These are phyloP conservation scores for Zootoca vivipara DNA, from an alignment of 2,113 vertebrate species.

Conservation along the genomic window DNA sequence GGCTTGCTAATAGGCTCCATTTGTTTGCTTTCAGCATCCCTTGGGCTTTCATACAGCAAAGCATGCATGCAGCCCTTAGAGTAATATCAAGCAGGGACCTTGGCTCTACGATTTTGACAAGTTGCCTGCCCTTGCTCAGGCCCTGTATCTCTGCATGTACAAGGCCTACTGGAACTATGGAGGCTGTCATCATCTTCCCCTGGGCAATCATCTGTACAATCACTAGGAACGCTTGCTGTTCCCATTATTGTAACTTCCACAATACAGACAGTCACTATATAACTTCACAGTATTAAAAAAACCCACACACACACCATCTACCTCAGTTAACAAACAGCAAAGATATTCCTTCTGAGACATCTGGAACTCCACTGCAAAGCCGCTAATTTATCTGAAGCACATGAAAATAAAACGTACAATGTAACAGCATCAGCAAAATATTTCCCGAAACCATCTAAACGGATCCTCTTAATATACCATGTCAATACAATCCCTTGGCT, in stretches of 20 bases:
- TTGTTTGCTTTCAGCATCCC: not conserved
- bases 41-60: slow-evolving; percentile 36
- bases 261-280: slow-evolving; percentile 15
- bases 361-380: slow-evolving; percentile 32
- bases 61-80: slow-evolving; percentile 18
- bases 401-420: slow-evolving; percentile 2
- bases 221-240: slow-evolving; percentile 39
- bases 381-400: slow-evolving; percentile 47
- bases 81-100: slow-evolving; percentile 30
- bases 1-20: not conserved
- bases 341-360: slow-evolving; percentile 15
- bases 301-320: not conserved
- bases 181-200: slow-evolving; percentile 41
- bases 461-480: slow-evolving; percentile 27
- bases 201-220: slow-evolving; percentile 50
- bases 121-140: slow-evolving; percentile 45
- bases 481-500: slow-evolving; percentile 33
- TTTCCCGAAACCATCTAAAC: slow-evolving; percentile 28
- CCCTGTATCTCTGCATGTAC: slow-evolving; percentile 46
- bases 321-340: slow-evolving; percentile 21
- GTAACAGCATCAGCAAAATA: slow-evolving; percentile 47
- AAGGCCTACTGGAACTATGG: slow-evolving; percentile 42
- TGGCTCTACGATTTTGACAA: slow-evolving; percentile 51
- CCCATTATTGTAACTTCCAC: slow-evolving; percentile 19
- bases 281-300: not conserved